A percentile compares a stretch with the other conserved stretches of the same genome.
Evolutionary conservation across 2,888 invertebrate genomes (phyloP).

Genomic region (Danaus chrysippus): DNA sequence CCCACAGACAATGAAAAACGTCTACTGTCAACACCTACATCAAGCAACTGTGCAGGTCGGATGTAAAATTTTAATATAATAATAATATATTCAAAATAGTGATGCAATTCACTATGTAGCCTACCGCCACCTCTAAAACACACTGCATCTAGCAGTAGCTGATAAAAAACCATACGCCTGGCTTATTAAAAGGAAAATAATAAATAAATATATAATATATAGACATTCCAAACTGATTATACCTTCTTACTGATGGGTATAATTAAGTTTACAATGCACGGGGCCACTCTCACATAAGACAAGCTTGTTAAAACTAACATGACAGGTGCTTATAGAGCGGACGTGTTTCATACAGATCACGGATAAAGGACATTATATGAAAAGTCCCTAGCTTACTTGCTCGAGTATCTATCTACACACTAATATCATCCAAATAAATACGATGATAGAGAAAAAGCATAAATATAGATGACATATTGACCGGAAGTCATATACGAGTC

Average conservation of each 20-base stretch:
- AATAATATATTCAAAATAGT: conserved; percentile 36
- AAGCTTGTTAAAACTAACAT: conserved; percentile 49
- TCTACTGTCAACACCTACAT: conserved; percentile 32
- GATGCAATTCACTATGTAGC: conserved; percentile 49
- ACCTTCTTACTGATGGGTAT: conserved; percentile 7
- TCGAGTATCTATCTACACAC: conserved; percentile 26
- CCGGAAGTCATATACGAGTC: neutral
- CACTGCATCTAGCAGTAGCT: conserved; percentile 43
- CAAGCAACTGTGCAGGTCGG: conserved; percentile 44
- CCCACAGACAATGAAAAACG: conserved; percentile 13
- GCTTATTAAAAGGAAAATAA: conserved; percentile 20
- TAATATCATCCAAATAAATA: conserved; percentile 16
- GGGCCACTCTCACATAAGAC: conserved; percentile 47
- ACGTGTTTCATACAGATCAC: conserved; percentile 33
- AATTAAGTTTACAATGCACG: conserved; percentile 31
- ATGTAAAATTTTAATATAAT: conserved; percentile 42
- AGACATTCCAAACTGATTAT: conserved; percentile 27
- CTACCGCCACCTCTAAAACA: conserved; percentile 53
- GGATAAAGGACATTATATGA: conserved; percentile 14
- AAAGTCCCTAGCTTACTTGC: conserved; percentile 21
- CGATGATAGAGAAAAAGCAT: neutral
- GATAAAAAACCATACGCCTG: conserved; percentile 34
- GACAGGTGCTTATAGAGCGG: conserved; percentile 45
- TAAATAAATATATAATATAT: too few relatives aligned
- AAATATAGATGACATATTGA: neutral